A percentile compares a stretch with the other conserved stretches of the same genome.
phyloP scores from a whole-genome alignment of 2,113 vertebrate species.

The Hypanus sabinus region DNA sequence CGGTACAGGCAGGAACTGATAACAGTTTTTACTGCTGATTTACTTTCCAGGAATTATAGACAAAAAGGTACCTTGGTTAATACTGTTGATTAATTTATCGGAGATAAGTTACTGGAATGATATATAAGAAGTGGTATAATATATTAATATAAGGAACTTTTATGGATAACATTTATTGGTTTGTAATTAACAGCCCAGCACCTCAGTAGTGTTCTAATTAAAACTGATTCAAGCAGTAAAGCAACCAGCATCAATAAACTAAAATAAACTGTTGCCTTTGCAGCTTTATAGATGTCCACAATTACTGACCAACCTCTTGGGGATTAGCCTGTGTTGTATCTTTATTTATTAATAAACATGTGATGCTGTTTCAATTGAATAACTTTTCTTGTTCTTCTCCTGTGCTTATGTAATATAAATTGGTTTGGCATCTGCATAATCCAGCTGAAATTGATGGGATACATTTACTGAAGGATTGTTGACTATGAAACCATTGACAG shows the following conservation, averaged over 20 bases:
- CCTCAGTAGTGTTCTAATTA: conserved; percentile 26
- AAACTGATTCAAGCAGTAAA: conserved; percentile 9
- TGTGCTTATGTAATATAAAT: background rate
- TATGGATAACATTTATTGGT: conserved; percentile 24
- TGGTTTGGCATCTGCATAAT: background rate
- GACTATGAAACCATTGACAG: conserved; percentile 19
- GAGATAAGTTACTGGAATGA: conserved; percentile 21
- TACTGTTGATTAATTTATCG: background rate
- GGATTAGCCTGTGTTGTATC: background rate
- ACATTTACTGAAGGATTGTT: conserved; percentile 7
- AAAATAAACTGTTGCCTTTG: conserved; percentile 10
- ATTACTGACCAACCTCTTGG: background rate
- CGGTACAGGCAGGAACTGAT: background rate
- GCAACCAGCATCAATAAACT: conserved; percentile 22
- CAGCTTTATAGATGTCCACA: background rate
- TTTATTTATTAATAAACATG: background rate
- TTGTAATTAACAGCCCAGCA: conserved; percentile 11
- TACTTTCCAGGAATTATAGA: background rate
- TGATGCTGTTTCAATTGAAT: background rate
- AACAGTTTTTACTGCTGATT: background rate
- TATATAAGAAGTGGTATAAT: conserved; percentile 11
- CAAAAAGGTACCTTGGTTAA: background rate
- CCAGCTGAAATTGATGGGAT: background rate
- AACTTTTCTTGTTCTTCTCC: background rate
- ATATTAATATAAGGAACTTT: conserved; percentile 19